Conservation (phyloP, 2,113 vertebrate species). For the Menidia beryllina region DNA sequence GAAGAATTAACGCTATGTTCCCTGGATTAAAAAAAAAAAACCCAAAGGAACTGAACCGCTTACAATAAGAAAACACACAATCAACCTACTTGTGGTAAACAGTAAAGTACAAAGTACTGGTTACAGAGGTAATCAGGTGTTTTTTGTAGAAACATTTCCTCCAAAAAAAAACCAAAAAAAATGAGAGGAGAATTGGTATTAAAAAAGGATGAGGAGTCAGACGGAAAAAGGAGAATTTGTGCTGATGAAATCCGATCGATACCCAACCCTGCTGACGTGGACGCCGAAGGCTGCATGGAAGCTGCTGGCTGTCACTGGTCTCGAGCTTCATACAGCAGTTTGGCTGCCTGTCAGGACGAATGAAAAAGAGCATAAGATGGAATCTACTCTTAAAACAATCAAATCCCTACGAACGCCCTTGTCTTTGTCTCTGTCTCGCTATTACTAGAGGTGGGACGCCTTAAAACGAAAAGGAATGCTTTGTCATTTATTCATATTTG, state of each 20-base stretch:
- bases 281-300: conserved; percentile 39
- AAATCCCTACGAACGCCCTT: neutral
- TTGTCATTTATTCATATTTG: too few relatives aligned
- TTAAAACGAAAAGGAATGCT: too few relatives aligned
- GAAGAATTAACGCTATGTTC: conserved; percentile 6
- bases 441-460: too few relatives aligned
- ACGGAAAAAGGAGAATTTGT: conserved; percentile 33
- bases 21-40: conserved; percentile 21
- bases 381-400: neutral
- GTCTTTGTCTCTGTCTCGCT: neutral
- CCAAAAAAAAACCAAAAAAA: too few relatives aligned
- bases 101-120: conserved; percentile 37
- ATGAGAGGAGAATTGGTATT: conserved; percentile 36
- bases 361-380: accelerated
- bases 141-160: conserved; percentile 42
- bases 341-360: conserved; percentile 64
- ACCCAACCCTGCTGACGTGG: conserved; percentile 2
- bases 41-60: neutral
- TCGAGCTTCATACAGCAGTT: conserved; percentile 71
- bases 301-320: conserved; percentile 67
- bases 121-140: conserved; percentile 60
- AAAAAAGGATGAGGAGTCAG: conserved; percentile 26
- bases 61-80: conserved; percentile 4
- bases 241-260: conserved; percentile 38
- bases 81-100: conserved; percentile 41